Evolutionary conservation across 2,888 invertebrate species (phyloP).

Genomic region (Metellina segmentata): DNA sequence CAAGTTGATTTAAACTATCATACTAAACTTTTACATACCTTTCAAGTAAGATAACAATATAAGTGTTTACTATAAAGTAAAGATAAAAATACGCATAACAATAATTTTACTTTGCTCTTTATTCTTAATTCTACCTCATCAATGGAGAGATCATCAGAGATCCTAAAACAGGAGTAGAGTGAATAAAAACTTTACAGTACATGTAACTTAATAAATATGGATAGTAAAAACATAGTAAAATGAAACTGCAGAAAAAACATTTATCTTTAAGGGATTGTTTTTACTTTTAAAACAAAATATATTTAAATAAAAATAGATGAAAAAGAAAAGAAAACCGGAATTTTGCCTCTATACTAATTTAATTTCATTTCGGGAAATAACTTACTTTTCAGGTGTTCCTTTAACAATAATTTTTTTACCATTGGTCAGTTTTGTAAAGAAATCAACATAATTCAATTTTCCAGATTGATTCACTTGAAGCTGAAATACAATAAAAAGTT

Average conservation of each 20-base stretch:
- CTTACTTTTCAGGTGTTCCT: constrained; percentile 45
- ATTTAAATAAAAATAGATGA: neutral
- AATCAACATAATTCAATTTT: constrained; percentile 62
- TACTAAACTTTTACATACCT: too few relatives aligned
- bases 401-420: constrained; percentile 14
- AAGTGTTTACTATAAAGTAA: neutral
- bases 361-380: neutral
- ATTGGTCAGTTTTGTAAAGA: constrained; percentile 43
- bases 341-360: neutral
- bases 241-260: neutral
- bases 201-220: neutral
- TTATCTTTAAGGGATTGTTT: neutral
- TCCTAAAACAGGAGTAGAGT: constrained; percentile 7
- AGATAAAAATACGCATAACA: neutral
- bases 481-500: neutral
- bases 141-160: constrained; percentile 51
- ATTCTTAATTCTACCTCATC: constrained; percentile 66
- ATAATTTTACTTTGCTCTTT: constrained; percentile 45
- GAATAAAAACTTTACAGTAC: neutral
- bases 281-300: neutral
- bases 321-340: neutral
- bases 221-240: too few relatives aligned
- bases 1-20: too few relatives aligned
- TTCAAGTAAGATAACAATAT: too few relatives aligned
- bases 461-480: constrained; percentile 26